Percentiles rank a stretch among this genome's conserved stretches.
phyloP scores from a whole-genome alignment of 2,888 invertebrate species.

The Noctuana brunneofusca region DNA sequence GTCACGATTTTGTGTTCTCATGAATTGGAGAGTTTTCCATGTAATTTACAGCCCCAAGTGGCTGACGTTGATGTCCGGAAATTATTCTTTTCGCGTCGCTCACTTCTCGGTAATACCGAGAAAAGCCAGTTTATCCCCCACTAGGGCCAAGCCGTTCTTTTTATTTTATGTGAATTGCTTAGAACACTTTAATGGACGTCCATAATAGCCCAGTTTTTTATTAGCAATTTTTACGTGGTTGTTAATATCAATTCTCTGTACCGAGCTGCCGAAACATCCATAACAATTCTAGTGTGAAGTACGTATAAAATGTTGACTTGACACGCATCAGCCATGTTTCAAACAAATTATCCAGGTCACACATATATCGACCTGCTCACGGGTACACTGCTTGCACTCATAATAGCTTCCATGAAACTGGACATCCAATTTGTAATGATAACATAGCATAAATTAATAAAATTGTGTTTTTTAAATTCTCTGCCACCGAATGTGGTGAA shows the following conservation, averaged over 20 bases:
- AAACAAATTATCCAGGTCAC: conserved; percentile 27
- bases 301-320: conserved; percentile 20
- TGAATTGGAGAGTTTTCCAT: conserved; percentile 48
- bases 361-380: conserved; percentile 11
- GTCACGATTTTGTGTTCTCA: conserved; percentile 40
- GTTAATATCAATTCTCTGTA: conserved; percentile 25
- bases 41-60: conserved; percentile 50
- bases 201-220: conserved; percentile 18
- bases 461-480: too few relatives aligned
- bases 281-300: conserved; percentile 10
- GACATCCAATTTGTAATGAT: background rate
- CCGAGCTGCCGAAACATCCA: conserved; percentile 15
- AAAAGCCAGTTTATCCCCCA: conserved; percentile 48
- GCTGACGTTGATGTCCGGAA: conserved; percentile 58
- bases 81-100: conserved; percentile 58
- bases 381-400: conserved; percentile 20
- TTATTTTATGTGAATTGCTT: conserved; percentile 30
- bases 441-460: background rate
- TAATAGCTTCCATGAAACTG: conserved; percentile 20
- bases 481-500: too few relatives aligned
- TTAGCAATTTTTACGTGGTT: conserved; percentile 23
- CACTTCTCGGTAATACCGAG: conserved; percentile 51
- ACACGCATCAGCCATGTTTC: conserved; percentile 22
- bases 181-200: conserved; percentile 23
- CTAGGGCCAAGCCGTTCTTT: conserved; percentile 31